Evolutionary conservation across 2,888 invertebrate species (phyloP), one percentile per base, ranked within the genome.

Genomic region (Boloria euphrosyne): DNA sequence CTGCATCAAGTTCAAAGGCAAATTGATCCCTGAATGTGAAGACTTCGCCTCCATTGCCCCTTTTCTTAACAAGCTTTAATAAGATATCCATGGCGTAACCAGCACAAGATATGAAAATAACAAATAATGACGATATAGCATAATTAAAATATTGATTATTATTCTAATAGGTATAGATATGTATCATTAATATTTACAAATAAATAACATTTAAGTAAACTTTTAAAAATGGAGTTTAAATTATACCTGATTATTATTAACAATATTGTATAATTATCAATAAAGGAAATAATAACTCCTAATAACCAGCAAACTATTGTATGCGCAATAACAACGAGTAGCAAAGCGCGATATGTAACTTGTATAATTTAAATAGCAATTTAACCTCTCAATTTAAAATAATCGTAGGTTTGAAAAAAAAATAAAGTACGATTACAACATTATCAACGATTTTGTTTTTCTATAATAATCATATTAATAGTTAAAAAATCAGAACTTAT

Each of bases 1-100:
- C 71, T 97, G 97, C 83, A 93, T 97, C 74, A 95, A 96, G 81
- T 95, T 95, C 86, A 96, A 95, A 80, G 97, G 97, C 70, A 96
- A 96, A 83, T 93, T 96, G 70, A 96, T 96, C 65, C 97, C 97
- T 0, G 97, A 97, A 76, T 97, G 97, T 82, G 96, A 97, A 83
- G 95, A 97, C 79, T 94, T 95, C 72, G 94, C 94, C 4, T 96
- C 97, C 1, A 96, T 97, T 78, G 94, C 95, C 4, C 96, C 96
- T 10, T 97, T 96, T 86, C 93, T 97, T 16, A 90, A 89, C 78
- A 91, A 90, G 75, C 79, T 89, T 54, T 86, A 83, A 79, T 54
- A 7, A 13, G 22, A n/a, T 17, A 38, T 38, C 10, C 31, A 16
- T 43, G 46, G 44, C 22, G n/a, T 38, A 16, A 14, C 10, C 18